These are phyloP conservation scores for Gila orcuttii DNA, from an alignment of 2,113 vertebrate genomes.

Conservation along the genomic window DNA sequence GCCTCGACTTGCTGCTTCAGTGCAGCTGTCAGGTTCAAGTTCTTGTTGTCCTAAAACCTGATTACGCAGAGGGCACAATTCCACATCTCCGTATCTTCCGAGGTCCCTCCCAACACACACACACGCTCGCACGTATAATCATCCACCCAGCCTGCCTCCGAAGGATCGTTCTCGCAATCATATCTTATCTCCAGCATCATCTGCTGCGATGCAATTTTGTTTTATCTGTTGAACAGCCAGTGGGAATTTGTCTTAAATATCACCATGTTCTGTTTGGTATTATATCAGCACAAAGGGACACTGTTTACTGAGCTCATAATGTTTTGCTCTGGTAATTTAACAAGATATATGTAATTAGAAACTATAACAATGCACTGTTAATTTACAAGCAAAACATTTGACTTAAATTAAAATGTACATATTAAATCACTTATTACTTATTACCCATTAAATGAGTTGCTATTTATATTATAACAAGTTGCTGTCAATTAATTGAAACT, in stretches of 20 bases:
- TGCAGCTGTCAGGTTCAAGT: conserved; percentile 29
- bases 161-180: conserved; percentile 19
- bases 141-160: conserved; percentile 6
- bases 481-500: not conserved
- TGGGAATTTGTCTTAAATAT: conserved; percentile 45
- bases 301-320: conserved; percentile 3
- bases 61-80: conserved; percentile 37
- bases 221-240: conserved; percentile 28
- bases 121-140: not conserved
- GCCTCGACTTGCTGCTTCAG: not conserved
- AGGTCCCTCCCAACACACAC: not conserved
- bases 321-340: conserved; percentile 1
- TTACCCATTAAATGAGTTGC: not conserved
- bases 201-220: conserved; percentile 30
- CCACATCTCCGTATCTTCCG: conserved; percentile 17
- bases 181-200: conserved; percentile 21
- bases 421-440: not conserved
- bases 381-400: not conserved
- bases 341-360: conserved; percentile 20
- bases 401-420: not conserved
- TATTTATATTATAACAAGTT: not conserved
- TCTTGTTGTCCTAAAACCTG: conserved; percentile 43
- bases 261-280: conserved; percentile 8
- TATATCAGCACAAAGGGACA: conserved; percentile 8
- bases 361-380: not conserved